Base-by-base conservation (phyloP, 2,888 invertebrate species). In the Drosophila anomelani region DNA sequence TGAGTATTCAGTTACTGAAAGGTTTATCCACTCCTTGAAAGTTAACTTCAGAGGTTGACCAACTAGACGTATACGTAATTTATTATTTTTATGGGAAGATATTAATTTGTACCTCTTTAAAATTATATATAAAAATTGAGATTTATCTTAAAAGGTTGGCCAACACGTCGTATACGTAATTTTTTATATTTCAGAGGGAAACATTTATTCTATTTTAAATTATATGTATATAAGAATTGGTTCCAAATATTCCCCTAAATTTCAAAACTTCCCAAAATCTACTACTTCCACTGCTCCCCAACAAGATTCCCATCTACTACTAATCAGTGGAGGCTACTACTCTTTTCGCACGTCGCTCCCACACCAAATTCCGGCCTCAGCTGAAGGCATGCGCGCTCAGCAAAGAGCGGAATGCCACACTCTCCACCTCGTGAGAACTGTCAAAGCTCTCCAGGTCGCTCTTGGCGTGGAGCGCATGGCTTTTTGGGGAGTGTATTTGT, bases 361-460 rank as follows among this genome's bases (percentile, higher is more conserved):
- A 29, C 64, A 56, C 56, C 26, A 66, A 66, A 39, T 5, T 20
- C 10, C n/a, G 66, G 64, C 41, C 84, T 83, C 79, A 75, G 61
- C 56, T 58, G 41, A 44, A 76, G 17, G 76, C 85, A 89, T 88
- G 85, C 85, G 85, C 85, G 72, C 89, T 89, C 87, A 71, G 44
- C 59, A 64, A 77, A 84, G 82, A 85, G 88, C 58, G 46, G 1
- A 8, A 13, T 23, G 15, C 44, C 23, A 44, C 64, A n/a, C 38
- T 63, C 56, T 55, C 55, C 15, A 32, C 15, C 15, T 41, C 9
- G 17, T 15, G 17, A 39, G 41, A 49, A 49, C 67, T 43, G 36
- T 9, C 8, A 34, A 69, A 51, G 26, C 46, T 44, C 55, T 49
- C 72, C 46, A 68, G 23, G 26, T 4, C 36, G 44, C 62, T 66